Base-by-base conservation (phyloP, 2,797 vertebrate species). In the Pithecia hirsuta region DNA sequence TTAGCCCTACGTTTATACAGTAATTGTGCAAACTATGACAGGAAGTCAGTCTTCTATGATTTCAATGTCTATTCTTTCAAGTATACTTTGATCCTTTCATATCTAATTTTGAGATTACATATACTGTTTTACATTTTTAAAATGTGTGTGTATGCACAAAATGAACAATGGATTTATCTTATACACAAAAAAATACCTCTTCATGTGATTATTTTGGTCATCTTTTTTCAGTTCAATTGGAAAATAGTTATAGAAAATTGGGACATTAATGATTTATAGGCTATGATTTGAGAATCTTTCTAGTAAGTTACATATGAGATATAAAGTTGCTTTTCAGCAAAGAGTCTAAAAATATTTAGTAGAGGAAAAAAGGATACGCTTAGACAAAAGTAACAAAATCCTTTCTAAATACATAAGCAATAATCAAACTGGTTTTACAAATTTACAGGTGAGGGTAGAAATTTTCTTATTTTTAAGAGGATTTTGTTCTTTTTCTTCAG, bases 401-500 rank as follows among this genome's bases (percentile, higher is more conserved):
- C 33, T 59, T 41, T 61, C 46, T 74, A 81, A 92, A 97, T 57
- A 85, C 85, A 80, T 9, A 96, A 96, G 52, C 36, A 95, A 39
- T 52, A 30, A 85, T 96, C 44, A 94, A 85, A 41, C 12, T 92
- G 48, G 10, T 55, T 93, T 97, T 94, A 82, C 11, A 81, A 24
- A 93, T 70, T 80, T 86, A 67, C 26, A 96, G 55, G n/a, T 48
- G 3, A 89, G 30, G 4, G 10, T 83, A 59, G 67, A 72, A 13
- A 90, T 67, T 86, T 91, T 95, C 41, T 88, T 80, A 4, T 67
- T 91, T 57, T 67, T 61, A 87, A 33, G n/a, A 93, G 26, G 12
- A 48, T 82, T 81, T 95, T 90, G 28, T 89, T 97, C 17, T 92
- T 97, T 94, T 82, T 46, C 20, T 92, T 92, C 17, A 64, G 61